Percentiles rank a stretch among this genome's conserved stretches.
phyloP scores from a whole-genome alignment of 2,888 invertebrate genomes.

The Acheta domesticus region DNA sequence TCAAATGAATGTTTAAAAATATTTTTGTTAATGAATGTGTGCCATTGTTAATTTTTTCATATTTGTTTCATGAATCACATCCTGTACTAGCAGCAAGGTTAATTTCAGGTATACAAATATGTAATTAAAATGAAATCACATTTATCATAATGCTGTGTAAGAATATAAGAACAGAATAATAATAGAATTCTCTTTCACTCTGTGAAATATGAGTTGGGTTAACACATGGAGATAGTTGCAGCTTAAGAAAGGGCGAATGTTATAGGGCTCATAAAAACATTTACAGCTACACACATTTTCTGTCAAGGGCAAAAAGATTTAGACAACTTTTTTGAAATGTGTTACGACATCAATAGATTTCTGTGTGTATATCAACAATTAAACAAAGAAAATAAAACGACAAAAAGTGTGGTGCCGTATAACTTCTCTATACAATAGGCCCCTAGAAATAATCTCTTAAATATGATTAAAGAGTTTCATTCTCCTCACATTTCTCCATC shows the following conservation, averaged over 20 bases:
- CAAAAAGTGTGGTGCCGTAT: slow-evolving; percentile 34
- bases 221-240: neutral
- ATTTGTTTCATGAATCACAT: neutral
- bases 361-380: slow-evolving; percentile 34
- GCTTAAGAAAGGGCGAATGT: neutral
- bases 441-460: slow-evolving; percentile 28
- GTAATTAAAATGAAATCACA: neutral
- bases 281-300: slow-evolving; percentile 28
- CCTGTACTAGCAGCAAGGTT: neutral
- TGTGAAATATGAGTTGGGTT: neutral
- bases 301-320: slow-evolving; percentile 32
- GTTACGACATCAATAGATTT: slow-evolving; percentile 35
- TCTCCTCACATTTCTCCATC: slow-evolving; percentile 24
- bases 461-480: slow-evolving; percentile 24
- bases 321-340: slow-evolving; percentile 31
- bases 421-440: slow-evolving; percentile 36
- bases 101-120: neutral
- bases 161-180: neutral
- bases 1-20: too few relatives aligned
- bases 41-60: too few relatives aligned
- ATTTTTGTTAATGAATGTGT: too few relatives aligned
- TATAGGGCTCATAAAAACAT: slow-evolving; percentile 24
- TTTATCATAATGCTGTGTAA: neutral
- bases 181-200: neutral
- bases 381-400: slow-evolving; percentile 25